Base-by-base conservation (phyloP, 2,113 vertebrate genomes). In the Castor canadensis region DNA sequence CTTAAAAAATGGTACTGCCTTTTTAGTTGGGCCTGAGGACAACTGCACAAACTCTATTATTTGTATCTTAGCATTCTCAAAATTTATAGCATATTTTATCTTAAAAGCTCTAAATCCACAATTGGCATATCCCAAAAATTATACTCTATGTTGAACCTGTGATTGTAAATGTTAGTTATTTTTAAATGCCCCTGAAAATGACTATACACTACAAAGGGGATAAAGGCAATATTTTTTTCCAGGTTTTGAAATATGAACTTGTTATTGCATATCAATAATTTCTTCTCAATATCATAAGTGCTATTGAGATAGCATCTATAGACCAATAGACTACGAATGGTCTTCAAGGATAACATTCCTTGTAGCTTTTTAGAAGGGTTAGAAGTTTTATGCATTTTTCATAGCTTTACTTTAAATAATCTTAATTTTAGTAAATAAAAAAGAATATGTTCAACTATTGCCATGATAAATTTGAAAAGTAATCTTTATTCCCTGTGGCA, bases 181-280 rank as follows among this genome's bases (percentile, higher is more conserved):
- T 97, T 60, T 72, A 76, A 96, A 58, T 91, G 75, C 19, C 54
- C 81, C 3, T 92, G 71, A 54, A 76, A 96, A 94, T 88, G 15
- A 67, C 47, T 89, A 87, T 81, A 95, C 97, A 97, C 94, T 95
- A 87, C 26, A 89, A 93, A 80, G 28, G 35, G 32, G 32, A 80
- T 47, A 77, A 95, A 32, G 1, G 0, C 26, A 97, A 45, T 69
- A 2, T 83, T 95, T 83, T 95, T 19, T 93, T 94, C 64, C 85
- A 96, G 87, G 56, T 71, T 90, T 71, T 98, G 47, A 97, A 96
- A 94, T 95, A 40, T 92, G 47, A 84, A 73, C 94, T 30, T 91
- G 83, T 73, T 97, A 96, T 80, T 87, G 64, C 1, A 66, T 92
- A 90, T 85, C 89, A 71, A 94, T 95, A 95, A 97, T 96, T 98